These are phyloP conservation scores for Tarsius wallacei DNA, from an alignment of 2,797 vertebrate species.

Conservation along the genomic window DNA sequence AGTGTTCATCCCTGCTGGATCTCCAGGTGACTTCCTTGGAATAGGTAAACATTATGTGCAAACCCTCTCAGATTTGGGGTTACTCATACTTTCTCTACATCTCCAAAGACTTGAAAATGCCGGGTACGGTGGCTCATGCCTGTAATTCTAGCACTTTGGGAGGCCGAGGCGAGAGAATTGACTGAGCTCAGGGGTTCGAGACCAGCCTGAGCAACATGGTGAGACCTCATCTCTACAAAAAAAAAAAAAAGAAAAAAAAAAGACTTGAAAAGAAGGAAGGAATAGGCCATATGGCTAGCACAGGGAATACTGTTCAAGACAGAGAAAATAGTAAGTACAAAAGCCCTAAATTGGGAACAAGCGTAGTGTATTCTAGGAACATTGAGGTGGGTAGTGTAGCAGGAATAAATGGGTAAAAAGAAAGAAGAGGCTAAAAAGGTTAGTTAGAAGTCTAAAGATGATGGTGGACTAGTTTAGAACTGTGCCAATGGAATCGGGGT, in stretches of 20 bases:
- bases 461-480: background rate
- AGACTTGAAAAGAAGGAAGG: background rate
- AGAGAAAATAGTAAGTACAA: constrained; percentile 56
- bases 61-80: no score
- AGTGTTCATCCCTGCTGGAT: no score
- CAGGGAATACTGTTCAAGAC: background rate
- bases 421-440: background rate
- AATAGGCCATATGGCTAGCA: constrained; percentile 24
- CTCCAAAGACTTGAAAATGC: background rate
- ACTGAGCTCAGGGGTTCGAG: no score
- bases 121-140: no score
- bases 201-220: no score
- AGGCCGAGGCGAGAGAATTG: no score
- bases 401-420: background rate
- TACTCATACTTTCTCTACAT: background rate
- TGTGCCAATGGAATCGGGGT: background rate
- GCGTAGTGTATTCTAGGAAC: background rate
- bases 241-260: no score
- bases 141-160: no score
- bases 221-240: no score
- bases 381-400: background rate
- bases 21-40: no score
- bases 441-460: background rate
- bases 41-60: no score
- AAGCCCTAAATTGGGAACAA: constrained; percentile 1